Evolutionary conservation across 2,888 invertebrate species (phyloP).

Genomic region (Teinopalpus imperialis): DNA sequence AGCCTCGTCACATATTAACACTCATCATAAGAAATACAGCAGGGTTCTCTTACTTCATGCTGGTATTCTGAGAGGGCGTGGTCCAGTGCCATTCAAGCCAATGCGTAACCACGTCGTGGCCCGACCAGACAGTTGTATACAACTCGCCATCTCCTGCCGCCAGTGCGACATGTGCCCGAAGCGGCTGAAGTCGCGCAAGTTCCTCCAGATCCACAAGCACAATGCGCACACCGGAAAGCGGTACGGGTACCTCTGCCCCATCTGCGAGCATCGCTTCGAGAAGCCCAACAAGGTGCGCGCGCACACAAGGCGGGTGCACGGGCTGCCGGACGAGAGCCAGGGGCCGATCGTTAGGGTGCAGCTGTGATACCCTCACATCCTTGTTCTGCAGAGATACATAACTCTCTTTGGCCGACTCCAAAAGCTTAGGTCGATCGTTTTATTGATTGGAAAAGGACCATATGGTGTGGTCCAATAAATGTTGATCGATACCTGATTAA

Average conservation of each 20-base stretch:
- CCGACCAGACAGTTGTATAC: too few species aligned
- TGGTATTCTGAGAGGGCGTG: too few species aligned
- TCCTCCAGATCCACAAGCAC: constrained; percentile 73
- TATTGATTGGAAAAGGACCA: too few species aligned
- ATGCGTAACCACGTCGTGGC: too few species aligned
- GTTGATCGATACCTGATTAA: too few species aligned
- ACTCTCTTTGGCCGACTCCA: too few species aligned
- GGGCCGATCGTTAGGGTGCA: constrained; percentile 60
- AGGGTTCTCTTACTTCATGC: too few species aligned
- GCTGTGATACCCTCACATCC: constrained; percentile 32
- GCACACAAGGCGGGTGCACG: constrained; percentile 64
- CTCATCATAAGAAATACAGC: too few species aligned
- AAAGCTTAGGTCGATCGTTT: too few species aligned
- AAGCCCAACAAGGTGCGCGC: constrained; percentile 74
- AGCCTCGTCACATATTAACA: too few species aligned
- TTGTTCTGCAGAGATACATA: not conserved
- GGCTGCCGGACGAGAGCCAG: constrained; percentile 55
- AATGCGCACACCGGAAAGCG: constrained; percentile 70
- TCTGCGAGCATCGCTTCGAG: constrained; percentile 70
- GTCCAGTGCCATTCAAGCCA: too few species aligned
- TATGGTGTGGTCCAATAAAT: too few species aligned
- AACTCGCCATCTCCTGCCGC: not conserved
- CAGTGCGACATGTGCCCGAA: constrained; percentile 75
- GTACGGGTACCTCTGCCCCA: constrained; percentile 63
- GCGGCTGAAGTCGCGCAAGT: constrained; percentile 66